A percentile compares a stretch with the other conserved stretches of the same genome.
Evolutionary conservation across 2,113 vertebrate genomes (phyloP).

Genomic region (Clinocottus analis): DNA sequence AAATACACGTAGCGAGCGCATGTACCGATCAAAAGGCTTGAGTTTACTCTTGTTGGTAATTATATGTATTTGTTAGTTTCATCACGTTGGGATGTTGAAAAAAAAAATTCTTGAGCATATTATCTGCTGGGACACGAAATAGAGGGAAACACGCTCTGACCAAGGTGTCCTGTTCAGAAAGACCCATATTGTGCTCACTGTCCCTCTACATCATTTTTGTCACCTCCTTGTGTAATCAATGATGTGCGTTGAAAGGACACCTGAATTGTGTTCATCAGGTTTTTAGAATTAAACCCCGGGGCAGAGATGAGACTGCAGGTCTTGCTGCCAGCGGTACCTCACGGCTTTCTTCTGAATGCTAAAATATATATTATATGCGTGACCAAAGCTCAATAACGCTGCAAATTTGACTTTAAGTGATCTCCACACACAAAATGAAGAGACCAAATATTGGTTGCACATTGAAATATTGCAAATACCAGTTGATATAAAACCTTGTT

Average conservation of each 20-base stretch:
- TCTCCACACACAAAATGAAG: background rate
- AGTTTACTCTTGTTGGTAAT: background rate
- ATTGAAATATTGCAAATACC: background rate
- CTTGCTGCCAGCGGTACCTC: background rate
- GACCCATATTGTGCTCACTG: conserved; percentile 8
- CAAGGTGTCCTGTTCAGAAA: background rate
- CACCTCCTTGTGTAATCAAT: conserved; percentile 8
- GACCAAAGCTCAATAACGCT: background rate
- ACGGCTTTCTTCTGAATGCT: conserved; percentile 4
- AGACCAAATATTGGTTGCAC: background rate
- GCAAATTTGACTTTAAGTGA: conserved; percentile 3
- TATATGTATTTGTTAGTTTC: conserved; percentile 4
- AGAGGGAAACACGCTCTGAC: background rate
- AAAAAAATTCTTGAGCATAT: background rate
- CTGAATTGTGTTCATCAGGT: conserved; percentile 28
- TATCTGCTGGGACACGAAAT: background rate
- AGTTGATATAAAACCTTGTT: conserved; percentile 13
- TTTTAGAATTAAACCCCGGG: conserved; percentile 24
- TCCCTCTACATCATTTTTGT: conserved; percentile 24
- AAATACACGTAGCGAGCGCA: too few relatives aligned
- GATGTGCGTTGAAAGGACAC: conserved; percentile 19
- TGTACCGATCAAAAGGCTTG: background rate
- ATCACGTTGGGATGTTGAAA: background rate
- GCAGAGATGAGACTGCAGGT: conserved; percentile 38
- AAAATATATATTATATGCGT: background rate